A percentile compares a stretch with the other conserved stretches of the same genome.
Conservation (phyloP, 2,113 vertebrate genomes). For the Etia nguti region DNA sequence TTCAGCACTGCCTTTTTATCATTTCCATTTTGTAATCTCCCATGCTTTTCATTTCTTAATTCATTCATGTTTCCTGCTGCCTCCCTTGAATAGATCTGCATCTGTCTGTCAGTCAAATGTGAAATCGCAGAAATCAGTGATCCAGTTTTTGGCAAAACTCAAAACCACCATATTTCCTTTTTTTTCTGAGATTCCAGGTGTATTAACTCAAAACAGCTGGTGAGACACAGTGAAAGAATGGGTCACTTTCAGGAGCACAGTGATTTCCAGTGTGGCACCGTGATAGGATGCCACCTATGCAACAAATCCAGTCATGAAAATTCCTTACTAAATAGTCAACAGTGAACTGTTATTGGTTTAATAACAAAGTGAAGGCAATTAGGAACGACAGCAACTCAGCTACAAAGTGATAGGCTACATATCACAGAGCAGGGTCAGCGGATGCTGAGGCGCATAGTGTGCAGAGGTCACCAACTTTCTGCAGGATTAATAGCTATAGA, state of each 20-base stretch:
- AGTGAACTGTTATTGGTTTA: not conserved
- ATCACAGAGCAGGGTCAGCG: not conserved
- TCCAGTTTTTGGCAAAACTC: not conserved
- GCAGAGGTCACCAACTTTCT: not conserved
- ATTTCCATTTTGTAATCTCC: not conserved
- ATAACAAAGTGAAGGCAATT: not conserved
- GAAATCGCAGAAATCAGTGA: conserved; percentile 14
- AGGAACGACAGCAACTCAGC: not conserved
- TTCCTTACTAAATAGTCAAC: not conserved
- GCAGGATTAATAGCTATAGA: not conserved
- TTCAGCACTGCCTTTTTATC: not conserved
- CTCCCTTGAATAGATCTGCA: conserved; percentile 4
- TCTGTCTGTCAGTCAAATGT: conserved; percentile 18
- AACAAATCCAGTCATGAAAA: not conserved
- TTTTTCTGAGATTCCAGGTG: not conserved
- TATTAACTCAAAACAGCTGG: not conserved
- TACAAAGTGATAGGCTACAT: not conserved
- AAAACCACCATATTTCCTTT: not conserved
- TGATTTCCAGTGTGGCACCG: not conserved
- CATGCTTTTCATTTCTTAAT: not conserved
- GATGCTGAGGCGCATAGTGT: not conserved
- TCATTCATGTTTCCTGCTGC: not conserved
- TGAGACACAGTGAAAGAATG: not conserved
- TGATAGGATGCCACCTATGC: not conserved
- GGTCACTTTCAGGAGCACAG: not conserved